Percentiles rank a stretch among this genome's conserved stretches.
phyloP scores from a whole-genome alignment of 1,140 invertebrate genomes.

The Tyrophagus putrescentiae region DNA sequence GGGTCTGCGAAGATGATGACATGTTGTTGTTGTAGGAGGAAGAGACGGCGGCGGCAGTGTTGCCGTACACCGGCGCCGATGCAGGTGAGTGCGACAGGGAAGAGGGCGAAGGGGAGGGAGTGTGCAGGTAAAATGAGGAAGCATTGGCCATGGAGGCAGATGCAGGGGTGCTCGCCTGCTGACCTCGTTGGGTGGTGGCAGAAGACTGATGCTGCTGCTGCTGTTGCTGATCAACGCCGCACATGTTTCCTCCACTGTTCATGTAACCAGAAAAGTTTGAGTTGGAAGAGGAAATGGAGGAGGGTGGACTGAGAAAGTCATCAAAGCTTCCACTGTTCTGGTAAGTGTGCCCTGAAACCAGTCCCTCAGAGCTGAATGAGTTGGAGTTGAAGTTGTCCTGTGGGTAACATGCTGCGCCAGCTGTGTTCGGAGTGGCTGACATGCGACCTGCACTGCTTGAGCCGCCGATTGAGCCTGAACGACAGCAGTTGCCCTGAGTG shows the following conservation, averaged over 20 bases:
- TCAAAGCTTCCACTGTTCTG: neutral
- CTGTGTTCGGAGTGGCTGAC: too few relatives aligned
- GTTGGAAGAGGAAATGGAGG: neutral
- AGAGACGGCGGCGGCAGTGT: neutral
- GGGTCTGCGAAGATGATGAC: neutral
- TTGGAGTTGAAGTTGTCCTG: too few relatives aligned
- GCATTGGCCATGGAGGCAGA: slow-evolving; percentile 6
- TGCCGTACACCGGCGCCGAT: neutral
- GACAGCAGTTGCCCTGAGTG: neutral
- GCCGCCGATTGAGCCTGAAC: neutral
- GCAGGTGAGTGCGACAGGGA: neutral
- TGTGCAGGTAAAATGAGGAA: slow-evolving; percentile 11
- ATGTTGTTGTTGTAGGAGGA: neutral
- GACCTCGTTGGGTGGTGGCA: neutral
- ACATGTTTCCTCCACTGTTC: neutral
- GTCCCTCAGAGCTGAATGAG: too few relatives aligned
- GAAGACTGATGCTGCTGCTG: neutral
- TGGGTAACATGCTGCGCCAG: too few relatives aligned
- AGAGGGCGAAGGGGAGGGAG: slow-evolving; percentile 12
- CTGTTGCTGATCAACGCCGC: neutral
- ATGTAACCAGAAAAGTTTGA: neutral
- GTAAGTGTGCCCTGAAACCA: too few relatives aligned
- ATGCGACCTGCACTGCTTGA: neutral
- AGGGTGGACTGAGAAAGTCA: slow-evolving; percentile 16
- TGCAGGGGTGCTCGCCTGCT: neutral